Evolutionary conservation across 53 echinoderm and acorn worm genomes (phyloP).

Genomic region (Patiria pectinifera): DNA sequence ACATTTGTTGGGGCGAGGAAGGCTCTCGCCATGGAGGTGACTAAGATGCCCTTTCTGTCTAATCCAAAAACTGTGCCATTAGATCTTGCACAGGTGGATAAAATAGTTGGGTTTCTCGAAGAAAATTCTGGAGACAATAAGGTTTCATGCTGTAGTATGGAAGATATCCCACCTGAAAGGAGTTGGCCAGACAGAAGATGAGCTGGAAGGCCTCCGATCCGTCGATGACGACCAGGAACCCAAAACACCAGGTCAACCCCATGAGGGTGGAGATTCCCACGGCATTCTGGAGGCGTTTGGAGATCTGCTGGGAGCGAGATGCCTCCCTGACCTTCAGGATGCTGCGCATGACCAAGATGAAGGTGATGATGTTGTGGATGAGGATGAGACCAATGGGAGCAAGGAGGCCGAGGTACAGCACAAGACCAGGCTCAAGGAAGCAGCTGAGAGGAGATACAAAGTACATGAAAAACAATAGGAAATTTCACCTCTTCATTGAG

Average conservation of each 20-base stretch:
- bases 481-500: no score
- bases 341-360: slow-evolving; percentile 56
- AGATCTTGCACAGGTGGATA: no score
- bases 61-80: no score
- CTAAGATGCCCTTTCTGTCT: no score
- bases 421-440: slow-evolving; percentile 64
- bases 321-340: slow-evolving; percentile 47
- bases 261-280: slow-evolving; percentile 72
- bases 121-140: no score
- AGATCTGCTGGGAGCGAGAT: slow-evolving; percentile 70
- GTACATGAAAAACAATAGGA: no score
- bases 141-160: no score
- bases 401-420: slow-evolving; percentile 59
- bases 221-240: slow-evolving; percentile 73
- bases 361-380: slow-evolving; percentile 70
- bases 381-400: slow-evolving; percentile 40
- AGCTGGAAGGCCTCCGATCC: no score
- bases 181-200: slow-evolving; percentile 72
- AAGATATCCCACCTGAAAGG: slow-evolving; percentile 50
- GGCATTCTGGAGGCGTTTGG: slow-evolving; percentile 71
- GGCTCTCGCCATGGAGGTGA: no score
- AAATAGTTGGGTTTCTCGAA: no score
- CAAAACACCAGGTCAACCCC: slow-evolving; percentile 78
- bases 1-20: no score
- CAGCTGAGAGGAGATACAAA: slow-evolving; percentile 60